phyloP scores from a whole-genome alignment of 2,797 vertebrate species.

The Graptemys geographica region DNA sequence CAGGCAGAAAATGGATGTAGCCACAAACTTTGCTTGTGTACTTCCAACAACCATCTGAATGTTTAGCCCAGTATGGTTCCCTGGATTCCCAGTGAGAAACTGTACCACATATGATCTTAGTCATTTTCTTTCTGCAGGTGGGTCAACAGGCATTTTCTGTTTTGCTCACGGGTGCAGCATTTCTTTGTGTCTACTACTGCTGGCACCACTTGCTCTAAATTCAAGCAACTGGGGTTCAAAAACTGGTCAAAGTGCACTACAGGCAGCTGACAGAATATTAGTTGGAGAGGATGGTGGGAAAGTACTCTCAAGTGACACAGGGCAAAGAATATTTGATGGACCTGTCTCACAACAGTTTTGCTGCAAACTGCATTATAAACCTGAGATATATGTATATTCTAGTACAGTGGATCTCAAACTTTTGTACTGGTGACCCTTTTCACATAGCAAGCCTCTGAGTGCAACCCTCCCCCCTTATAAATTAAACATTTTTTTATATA shows the following conservation, averaged over 20 bases:
- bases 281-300: not conserved
- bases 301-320: not conserved
- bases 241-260: fast-evolving
- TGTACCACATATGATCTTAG: not conserved
- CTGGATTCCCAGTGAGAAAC: not conserved
- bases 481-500: too few relatives aligned
- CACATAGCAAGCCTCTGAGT: too few relatives aligned
- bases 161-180: not conserved
- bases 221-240: not conserved
- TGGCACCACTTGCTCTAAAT: not conserved
- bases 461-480: too few relatives aligned
- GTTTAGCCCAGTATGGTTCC: fast-evolving
- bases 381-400: not conserved
- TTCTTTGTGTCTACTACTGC: not conserved
- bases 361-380: not conserved
- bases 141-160: not conserved
- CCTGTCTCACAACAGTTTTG: not conserved
- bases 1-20: not conserved
- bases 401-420: too few relatives aligned
- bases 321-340: not conserved
- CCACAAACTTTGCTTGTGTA: not conserved
- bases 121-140: not conserved
- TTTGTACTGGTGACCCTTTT: too few relatives aligned
- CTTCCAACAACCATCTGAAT: not conserved
- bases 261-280: not conserved